phyloP scores from a whole-genome alignment of 1,140 invertebrate species.

The Aphis craccivora region DNA sequence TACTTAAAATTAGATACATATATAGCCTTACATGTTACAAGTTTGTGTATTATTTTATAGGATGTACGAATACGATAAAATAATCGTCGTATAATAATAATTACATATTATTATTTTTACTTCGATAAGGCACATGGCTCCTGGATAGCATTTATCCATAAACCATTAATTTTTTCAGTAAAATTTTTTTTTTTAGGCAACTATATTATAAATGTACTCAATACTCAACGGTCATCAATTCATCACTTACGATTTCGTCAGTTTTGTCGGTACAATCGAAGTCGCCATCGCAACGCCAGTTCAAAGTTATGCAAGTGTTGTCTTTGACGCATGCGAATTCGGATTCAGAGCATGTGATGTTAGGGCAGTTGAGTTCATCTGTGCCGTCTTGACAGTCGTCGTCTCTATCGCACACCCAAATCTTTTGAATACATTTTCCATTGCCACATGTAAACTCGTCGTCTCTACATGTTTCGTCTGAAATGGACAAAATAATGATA shows the following conservation, averaged over 20 bases:
- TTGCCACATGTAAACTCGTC: conserved; percentile 90
- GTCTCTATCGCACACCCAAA: conserved; percentile 88
- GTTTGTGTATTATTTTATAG: too few relatives aligned
- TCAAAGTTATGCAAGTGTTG: conserved; percentile 74
- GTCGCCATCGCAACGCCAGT: conserved; percentile 87
- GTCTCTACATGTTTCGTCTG: conserved; percentile 85
- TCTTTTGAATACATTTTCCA: conserved; percentile 84
- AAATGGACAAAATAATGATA: conserved; percentile 26
- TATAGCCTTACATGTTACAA: too few relatives aligned
- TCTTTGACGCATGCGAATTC: conserved; percentile 76
- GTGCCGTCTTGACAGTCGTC: conserved; percentile 85
- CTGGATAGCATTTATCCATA: too few relatives aligned
- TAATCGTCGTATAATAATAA: too few relatives aligned
- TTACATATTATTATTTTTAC: too few relatives aligned
- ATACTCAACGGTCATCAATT: neutral
- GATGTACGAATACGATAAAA: too few relatives aligned
- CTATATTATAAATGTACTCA: neutral
- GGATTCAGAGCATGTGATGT: conserved; percentile 70
- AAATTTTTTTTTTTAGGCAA: neutral
- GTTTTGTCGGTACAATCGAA: conserved; percentile 81
- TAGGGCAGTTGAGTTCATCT: conserved; percentile 80
- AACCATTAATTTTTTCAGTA: neutral
- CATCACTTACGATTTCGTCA: conserved; percentile 76
- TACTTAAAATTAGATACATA: too few relatives aligned
- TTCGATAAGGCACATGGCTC: too few relatives aligned